Base-by-base conservation (phyloP, 2,797 vertebrate species). In the Bucorvus abyssinicus region DNA sequence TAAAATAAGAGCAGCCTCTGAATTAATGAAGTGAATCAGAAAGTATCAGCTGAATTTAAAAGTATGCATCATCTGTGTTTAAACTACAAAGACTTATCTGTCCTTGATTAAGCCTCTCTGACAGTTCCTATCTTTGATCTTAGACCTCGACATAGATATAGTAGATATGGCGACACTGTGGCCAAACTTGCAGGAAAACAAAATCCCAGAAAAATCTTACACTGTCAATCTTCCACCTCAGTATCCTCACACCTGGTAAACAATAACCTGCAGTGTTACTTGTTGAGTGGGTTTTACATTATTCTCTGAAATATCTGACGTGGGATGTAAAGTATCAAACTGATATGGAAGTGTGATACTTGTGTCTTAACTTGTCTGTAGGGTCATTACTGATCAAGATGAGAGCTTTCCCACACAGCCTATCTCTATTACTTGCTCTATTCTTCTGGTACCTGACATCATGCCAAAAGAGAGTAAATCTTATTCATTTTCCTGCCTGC, bases 271-370 rank as follows among this genome's bases (percentile, higher is more conserved):
- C 13, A 64, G 30, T 10, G 24, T 34, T 89, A 45, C 42, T 49
- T 64, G 27, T 10, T 70, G 44, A 3, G 14, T 55, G 21, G 4
- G 10, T 63, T 89, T 85, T 52, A 30, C 15, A 12, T 55, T 55
- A 36, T 75, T 32, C 12, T 57, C 29, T 52, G 40, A 87, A 80
- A 59, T 63, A 17, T 26, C 29, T 70, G 56, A 27, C 3, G 3
- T 10, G 21, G 22, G 14, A 45, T 50, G 13, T 44, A 69, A 65
- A 30, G 10, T 65, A 76, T 34, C 26, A 84, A 79, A 53, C 36
- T 0, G 1, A 67, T 12, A 47, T 4, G 24, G 10, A 71, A 45
- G 15, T 24, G 15, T 23, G 6, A 11, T n/a, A 55, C 7, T 2
- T 61, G 36, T 73, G 27, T 56, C 45, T 78, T 70, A 44, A 34